Percentiles rank a stretch among this genome's conserved stretches.
phyloP scores from a whole-genome alignment of 2,888 invertebrate genomes.

The Cactoblastis cactorum region DNA sequence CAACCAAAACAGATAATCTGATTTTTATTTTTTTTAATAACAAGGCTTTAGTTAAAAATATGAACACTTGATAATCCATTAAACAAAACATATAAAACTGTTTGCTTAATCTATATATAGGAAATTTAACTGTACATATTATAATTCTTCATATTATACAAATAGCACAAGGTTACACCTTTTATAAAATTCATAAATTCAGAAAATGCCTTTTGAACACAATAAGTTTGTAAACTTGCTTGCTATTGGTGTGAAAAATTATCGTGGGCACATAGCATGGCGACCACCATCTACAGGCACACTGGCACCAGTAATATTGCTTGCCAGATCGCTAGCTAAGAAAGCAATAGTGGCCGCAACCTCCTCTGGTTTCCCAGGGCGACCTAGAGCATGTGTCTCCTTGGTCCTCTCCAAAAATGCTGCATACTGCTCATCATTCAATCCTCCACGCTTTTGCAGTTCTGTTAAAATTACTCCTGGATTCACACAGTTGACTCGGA shows the following conservation, averaged over 20 bases:
- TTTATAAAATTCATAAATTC: not conserved
- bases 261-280: constrained; percentile 95
- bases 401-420: constrained; percentile 91
- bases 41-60: constrained; percentile 16
- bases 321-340: constrained; percentile 92
- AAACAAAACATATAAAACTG: constrained; percentile 13
- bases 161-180: not conserved
- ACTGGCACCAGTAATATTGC: constrained; percentile 93
- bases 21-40: constrained; percentile 11
- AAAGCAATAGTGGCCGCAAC: constrained; percentile 95
- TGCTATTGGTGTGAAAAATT: constrained; percentile 34
- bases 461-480: constrained; percentile 96
- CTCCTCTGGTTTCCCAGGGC: constrained; percentile 90
- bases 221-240: not conserved
- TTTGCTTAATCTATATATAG: constrained; percentile 4
- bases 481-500: constrained; percentile 94
- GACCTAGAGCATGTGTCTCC: constrained; percentile 94
- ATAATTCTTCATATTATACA: not conserved
- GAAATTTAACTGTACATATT: no score
- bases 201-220: not conserved
- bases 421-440: constrained; percentile 88
- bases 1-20: constrained; percentile 16
- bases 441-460: constrained; percentile 91
- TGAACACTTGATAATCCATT: constrained; percentile 17
- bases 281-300: constrained; percentile 97